These are phyloP conservation scores for Brachionus paranguensis DNA, from an alignment of 1,140 invertebrate species.

Conservation along the genomic window DNA sequence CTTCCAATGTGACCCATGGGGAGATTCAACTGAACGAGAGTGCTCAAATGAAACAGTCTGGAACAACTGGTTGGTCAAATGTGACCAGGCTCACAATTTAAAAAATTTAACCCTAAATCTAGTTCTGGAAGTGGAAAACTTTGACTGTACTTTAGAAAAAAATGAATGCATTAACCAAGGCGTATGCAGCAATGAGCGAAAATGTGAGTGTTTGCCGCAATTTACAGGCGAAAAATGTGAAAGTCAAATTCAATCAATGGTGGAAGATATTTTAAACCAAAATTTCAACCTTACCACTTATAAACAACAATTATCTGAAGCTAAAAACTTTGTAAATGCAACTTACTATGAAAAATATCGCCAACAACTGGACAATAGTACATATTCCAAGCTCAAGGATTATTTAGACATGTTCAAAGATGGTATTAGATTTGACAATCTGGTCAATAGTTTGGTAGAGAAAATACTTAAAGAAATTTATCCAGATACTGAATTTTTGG, in stretches of 20 bases:
- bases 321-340: neutral
- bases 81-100: neutral
- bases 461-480: slow-evolving; percentile 22
- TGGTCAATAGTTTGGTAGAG: slow-evolving; percentile 12
- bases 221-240: slow-evolving; percentile 16
- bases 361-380: neutral
- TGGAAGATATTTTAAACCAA: neutral
- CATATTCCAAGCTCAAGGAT: neutral
- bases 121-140: neutral
- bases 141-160: neutral
- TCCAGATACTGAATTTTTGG: slow-evolving; percentile 26
- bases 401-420: slow-evolving; percentile 3
- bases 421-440: neutral
- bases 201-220: neutral
- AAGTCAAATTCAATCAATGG: neutral
- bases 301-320: neutral
- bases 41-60: neutral
- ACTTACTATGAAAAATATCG: slow-evolving; percentile 13
- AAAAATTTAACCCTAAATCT: neutral
- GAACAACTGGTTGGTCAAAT: slow-evolving; percentile 1
- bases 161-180: neutral
- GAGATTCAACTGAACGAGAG: neutral
- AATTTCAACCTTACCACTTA: neutral
- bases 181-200: neutral
- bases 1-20: slow-evolving; percentile 31